phyloP scores from a whole-genome alignment of 2,888 invertebrate species.

The Tetanocera ferruginea region DNA sequence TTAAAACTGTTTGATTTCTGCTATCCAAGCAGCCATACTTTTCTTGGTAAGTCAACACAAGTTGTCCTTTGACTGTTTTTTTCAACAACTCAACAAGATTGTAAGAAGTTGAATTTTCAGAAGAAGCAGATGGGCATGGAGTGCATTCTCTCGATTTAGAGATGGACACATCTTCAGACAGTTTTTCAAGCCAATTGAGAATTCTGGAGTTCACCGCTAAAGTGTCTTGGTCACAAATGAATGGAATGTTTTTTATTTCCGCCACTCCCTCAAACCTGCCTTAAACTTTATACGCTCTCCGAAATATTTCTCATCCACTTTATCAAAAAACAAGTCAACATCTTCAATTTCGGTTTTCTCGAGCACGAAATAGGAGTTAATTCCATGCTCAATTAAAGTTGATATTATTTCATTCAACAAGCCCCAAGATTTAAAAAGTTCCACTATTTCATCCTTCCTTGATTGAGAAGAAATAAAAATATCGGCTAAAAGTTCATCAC shows the following conservation, averaged over 20 bases:
- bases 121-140: constrained; percentile 33
- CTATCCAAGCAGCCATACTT: constrained; percentile 31
- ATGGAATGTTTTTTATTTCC: constrained; percentile 34
- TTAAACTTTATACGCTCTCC: constrained; percentile 12
- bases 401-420: constrained; percentile 30
- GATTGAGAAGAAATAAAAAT: constrained; percentile 22
- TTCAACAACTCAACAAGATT: constrained; percentile 36
- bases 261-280: constrained; percentile 35
- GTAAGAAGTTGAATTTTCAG: constrained; percentile 35
- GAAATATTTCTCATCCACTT: constrained; percentile 37
- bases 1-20: constrained; percentile 35
- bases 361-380: constrained; percentile 29
- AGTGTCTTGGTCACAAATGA: constrained; percentile 32
- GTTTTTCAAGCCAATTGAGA: constrained; percentile 41
- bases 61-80: constrained; percentile 35
- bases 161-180: constrained; percentile 37
- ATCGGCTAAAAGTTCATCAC: neutral
- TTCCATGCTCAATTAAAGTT: constrained; percentile 30
- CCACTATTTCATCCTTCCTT: constrained; percentile 23
- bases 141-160: constrained; percentile 30
- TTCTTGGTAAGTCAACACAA: constrained; percentile 37
- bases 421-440: constrained; percentile 39
- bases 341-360: constrained; percentile 35
- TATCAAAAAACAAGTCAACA: constrained; percentile 28
- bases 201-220: constrained; percentile 33